Base-by-base conservation (phyloP, 2,113 vertebrate genomes). In the Crocuta crocuta region DNA sequence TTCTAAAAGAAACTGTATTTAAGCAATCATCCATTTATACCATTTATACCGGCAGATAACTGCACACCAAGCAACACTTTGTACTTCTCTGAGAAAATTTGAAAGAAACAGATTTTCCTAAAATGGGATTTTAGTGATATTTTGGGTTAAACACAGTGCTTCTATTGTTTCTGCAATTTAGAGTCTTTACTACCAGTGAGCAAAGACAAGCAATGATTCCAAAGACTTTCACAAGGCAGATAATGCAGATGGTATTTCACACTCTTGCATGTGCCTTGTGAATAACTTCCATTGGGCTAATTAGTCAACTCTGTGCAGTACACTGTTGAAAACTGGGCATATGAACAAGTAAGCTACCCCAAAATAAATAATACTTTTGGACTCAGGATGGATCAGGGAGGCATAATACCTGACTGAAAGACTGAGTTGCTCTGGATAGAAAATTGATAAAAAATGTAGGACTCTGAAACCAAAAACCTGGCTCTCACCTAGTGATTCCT, bases 11-110 rank as follows among this genome's bases (percentile, higher is more conserved):
- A 98, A 97, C 97, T 35, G 58, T 98, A 98, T 99, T 99, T 99
- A 98, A 98, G 98, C 96, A 99, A 99, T 99, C 98, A 98, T 98
- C 98, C 98, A 98, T 98, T 99, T 99, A 98, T 98, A 96, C 96
- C 98, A 98, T 98, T 99, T 99, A 98, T 98, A 98, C 86, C 48
- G 97, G 98, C 98, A 98, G 98, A 98, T 98, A 98, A 98, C 98
- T 97, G 97, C 98, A 98, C 96, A 95, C 97, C 95, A 96, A 98
- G 97, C 97, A 89, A 96, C 94, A 97, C 97, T 98, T 98, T 96
- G 79, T 98, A 98, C 98, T 98, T 98, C 85, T 95, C 94, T 93
- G 98, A 98, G 98, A 98, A 98, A 98, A 98, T 45, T 28, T 93
- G 94, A 98, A 97, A 97, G 97, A 97, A 97, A 98, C 93, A 80